These are phyloP conservation scores for Megaceryle torquata DNA, from an alignment of 2,113 vertebrate genomes.

Conservation along the genomic window DNA sequence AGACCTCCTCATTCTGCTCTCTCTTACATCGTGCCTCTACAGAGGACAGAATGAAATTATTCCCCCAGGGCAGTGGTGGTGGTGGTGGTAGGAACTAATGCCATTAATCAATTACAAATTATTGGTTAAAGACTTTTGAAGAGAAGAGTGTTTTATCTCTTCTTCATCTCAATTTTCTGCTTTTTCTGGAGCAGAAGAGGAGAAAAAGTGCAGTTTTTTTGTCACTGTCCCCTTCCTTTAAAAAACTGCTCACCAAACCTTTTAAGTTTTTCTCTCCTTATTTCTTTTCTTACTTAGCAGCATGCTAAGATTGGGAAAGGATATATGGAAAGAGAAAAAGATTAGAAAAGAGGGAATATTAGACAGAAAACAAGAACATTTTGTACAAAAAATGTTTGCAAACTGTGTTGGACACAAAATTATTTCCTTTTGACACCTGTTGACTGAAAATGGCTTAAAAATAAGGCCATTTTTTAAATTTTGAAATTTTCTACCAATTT, in stretches of 20 bases:
- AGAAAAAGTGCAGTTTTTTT: neutral
- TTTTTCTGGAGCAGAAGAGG: neutral
- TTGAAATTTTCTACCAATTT: neutral
- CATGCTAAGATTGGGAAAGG: neutral
- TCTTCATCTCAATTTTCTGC: neutral
- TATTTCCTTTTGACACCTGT: neutral
- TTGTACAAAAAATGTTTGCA: neutral
- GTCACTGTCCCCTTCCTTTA: neutral
- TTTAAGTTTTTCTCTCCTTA: neutral
- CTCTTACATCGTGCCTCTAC: fast-evolving
- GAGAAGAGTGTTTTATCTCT: neutral
- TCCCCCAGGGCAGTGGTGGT: neutral
- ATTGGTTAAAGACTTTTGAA: neutral
- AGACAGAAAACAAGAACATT: neutral
- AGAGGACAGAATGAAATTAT: neutral
- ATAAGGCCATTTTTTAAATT: neutral
- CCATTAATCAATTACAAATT: neutral
- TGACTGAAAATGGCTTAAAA: neutral
- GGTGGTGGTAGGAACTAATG: neutral
- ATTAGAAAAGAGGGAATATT: neutral
- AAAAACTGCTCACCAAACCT: neutral
- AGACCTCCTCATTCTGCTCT: neutral
- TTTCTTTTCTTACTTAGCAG: neutral
- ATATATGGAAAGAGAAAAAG: neutral
- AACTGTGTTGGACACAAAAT: neutral